These are phyloP conservation scores for Halisarca cf. caerulea DNA, from an alignment of 37 sponge, comb jelly and placozoan species.

Conservation along the genomic window DNA sequence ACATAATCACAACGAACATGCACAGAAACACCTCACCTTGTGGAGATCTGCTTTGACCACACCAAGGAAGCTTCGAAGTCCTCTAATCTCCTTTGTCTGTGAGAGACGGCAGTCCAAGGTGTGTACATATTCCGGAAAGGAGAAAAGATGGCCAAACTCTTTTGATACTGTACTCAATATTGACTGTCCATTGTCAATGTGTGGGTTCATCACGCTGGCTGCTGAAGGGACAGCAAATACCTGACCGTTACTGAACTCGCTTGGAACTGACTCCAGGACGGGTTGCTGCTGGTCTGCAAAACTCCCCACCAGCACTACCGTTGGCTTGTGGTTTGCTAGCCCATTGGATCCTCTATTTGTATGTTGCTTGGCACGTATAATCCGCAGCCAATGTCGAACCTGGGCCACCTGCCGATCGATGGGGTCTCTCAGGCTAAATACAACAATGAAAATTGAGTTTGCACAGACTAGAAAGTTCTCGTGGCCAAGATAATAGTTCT, in stretches of 20 bases:
- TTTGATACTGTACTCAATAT: constrained; percentile 30
- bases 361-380: constrained; percentile 70
- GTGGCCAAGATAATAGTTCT: constrained; percentile 70
- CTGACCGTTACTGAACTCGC: background rate
- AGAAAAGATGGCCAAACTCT: constrained; percentile 67
- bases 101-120: constrained; percentile 61
- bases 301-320: constrained; percentile 74
- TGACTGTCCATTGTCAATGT: constrained; percentile 8
- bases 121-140: constrained; percentile 52
- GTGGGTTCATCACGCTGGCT: background rate
- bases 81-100: constrained; percentile 55
- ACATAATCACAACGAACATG: no score
- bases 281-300: constrained; percentile 54
- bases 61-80: constrained; percentile 43
- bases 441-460: constrained; percentile 67
- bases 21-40: constrained; percentile 37
- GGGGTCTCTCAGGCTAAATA: constrained; percentile 68
- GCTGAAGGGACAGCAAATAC: constrained; percentile 13
- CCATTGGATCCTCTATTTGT: constrained; percentile 18
- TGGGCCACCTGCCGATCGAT: constrained; percentile 59
- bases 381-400: constrained; percentile 75
- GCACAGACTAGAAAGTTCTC: constrained; percentile 61
- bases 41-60: constrained; percentile 26
- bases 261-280: constrained; percentile 29
- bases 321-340: constrained; percentile 26